Conservation (phyloP, 2,113 vertebrate genomes). For the Zosterops pallidus region DNA sequence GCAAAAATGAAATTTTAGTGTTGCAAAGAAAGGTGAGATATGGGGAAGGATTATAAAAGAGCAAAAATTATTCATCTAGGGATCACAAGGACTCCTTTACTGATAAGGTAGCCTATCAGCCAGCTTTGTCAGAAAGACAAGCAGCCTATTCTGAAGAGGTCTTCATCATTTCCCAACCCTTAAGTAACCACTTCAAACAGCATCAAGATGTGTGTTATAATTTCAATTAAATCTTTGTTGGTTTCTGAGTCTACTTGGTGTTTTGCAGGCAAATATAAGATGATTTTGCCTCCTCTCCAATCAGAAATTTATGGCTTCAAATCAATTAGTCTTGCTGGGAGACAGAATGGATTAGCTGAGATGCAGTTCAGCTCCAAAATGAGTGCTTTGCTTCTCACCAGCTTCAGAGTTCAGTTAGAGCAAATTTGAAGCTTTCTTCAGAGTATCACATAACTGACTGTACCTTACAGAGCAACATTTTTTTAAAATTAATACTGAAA, state of each 20-base stretch:
- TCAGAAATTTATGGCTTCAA: background rate
- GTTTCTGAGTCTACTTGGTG: background rate
- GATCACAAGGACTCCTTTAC: background rate
- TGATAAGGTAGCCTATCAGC: background rate
- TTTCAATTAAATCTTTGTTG: background rate
- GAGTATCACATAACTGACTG: background rate
- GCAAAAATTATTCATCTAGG: background rate
- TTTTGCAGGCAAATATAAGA: background rate
- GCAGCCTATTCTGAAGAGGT: background rate
- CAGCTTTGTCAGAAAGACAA: background rate
- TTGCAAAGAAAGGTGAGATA: background rate
- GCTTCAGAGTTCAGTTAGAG: background rate
- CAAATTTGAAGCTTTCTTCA: background rate
- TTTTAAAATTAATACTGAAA: background rate
- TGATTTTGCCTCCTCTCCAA: background rate
- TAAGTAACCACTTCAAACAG: background rate
- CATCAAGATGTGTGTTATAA: background rate
- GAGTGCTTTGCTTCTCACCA: background rate
- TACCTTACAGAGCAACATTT: background rate
- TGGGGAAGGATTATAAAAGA: background rate
- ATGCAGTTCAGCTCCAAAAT: background rate
- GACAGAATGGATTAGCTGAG: background rate
- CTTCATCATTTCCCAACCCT: background rate
- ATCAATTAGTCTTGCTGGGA: background rate
- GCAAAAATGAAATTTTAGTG: background rate